Evolutionary conservation across 2,888 invertebrate species (phyloP), one percentile per base, ranked within the genome.

Genomic region (Trichacis sp.): DNA sequence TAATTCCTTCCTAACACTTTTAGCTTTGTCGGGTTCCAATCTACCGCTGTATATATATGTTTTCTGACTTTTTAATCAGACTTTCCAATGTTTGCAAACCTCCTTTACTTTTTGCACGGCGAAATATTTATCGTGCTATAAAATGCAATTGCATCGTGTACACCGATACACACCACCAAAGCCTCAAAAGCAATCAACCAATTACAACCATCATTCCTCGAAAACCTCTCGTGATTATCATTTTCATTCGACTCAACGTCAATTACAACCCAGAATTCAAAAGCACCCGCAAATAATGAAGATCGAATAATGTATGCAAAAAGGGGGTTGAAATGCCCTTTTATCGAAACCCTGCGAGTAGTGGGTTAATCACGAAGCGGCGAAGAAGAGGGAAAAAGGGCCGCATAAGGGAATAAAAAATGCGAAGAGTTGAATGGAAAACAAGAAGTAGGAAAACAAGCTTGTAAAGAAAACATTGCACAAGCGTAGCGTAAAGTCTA

Each of bases 401-500:
- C 36, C 36, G 29, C 54, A 52, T 2, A 55, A 52, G 46, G 47
- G 63, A 57, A 62, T 59, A 58, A 56, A 55, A 64, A 61, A 55
- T 36, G 49, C 38, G 49, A 58, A 46, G 12, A 56, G 57, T 24
- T 52, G 42, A 52, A 60, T 58, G 63, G 24, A 57, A 66, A 61
- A 66, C 60, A 50, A 69, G 64, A 52, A 49, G 66, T 48, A 54
- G 61, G 51, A 56, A 66, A 69, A 61, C 66, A 69, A 56, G 65
- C 56, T 60, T 57, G 64, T 64, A 66, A 69, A 66, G 54, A 66
- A 69, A 64, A 63, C 58, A 61, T 36, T 36, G 30, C 20, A 33
- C 11, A 9, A 49, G 19, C 48, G 20, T 40, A 17, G 40, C 33
- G 48, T 24, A 40, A 17, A 12, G 52, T 38, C 30, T 18, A 42